Evolutionary conservation across 2,888 invertebrate species (phyloP), one percentile per base, ranked within the genome.

Genomic region (Dasysyrphus albostriatus): DNA sequence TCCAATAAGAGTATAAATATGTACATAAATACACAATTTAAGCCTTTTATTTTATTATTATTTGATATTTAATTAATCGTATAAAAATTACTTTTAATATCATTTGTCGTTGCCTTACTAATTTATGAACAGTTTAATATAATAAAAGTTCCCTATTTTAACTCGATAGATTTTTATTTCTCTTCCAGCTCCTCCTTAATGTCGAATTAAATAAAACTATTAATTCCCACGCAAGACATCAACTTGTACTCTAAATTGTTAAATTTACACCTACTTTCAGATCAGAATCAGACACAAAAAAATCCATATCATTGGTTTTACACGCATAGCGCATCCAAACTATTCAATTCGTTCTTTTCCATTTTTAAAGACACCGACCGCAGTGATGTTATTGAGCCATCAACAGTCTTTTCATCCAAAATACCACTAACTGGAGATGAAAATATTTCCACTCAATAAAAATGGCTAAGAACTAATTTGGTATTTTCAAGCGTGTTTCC

Each of bases 361-460:
- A 61, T 24, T 24, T 19, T 24, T 51, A 24, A 49, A 69, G 37
- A 19, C 32, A 69, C 37, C 49, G 24, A 69, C 37, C 49, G 24
- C 51, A 47, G 3, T 10, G 8, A 39, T 69, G n/a, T 39, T 69
- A 69, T 69, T 51, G 49, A 51, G 51, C 67, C 37, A 39, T 69
- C 67, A 69, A 69, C 67, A 69, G 34, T 14, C 37, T 69, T 51
- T 24, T 51, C 51, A 69, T 61, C 49, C 32, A 81, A 76, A 81
- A 77, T 85, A 73, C 34, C 63, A 74, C 54, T 85, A 81, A 85
- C 74, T 74, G 81, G 81, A 74, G 37, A 59, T 70, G 67, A 76
- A 76, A 76, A 70, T 70, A 70, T 70, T 61, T 70, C 63, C 44
- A 37, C 51, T 69, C 37, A 69, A 69, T 69, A 69, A 69, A 69